Conservation (phyloP, 2,888 invertebrate genomes). For the Poecilus cupreus region DNA sequence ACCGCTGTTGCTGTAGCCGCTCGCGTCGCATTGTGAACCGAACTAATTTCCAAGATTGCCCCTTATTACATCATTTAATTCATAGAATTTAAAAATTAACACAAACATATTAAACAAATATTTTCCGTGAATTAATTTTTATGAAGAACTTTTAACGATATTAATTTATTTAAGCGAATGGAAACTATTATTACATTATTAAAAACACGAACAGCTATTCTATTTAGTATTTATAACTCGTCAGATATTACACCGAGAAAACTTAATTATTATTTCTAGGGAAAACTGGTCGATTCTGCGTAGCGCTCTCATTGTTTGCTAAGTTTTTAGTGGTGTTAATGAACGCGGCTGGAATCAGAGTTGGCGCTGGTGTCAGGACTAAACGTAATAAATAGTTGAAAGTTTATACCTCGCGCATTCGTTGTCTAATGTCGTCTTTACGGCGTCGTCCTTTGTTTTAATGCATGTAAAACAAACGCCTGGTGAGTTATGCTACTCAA, state of each 20-base stretch:
- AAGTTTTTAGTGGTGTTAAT: slow-evolving; percentile 9
- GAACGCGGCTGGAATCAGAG: not conserved
- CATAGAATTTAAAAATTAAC: not conserved
- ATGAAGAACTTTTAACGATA: not conserved
- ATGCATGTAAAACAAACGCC: slow-evolving; percentile 53
- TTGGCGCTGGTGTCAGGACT: slow-evolving; percentile 25
- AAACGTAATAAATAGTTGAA: slow-evolving; percentile 52
- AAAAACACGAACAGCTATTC: not conserved
- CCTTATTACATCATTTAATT: slow-evolving; percentile 7
- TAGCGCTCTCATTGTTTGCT: not conserved
- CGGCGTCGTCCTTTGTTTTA: slow-evolving; percentile 34
- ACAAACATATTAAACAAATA: not conserved
- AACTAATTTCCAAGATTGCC: slow-evolving; percentile 27
- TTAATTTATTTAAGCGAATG: not conserved
- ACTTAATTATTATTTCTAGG: not conserved
- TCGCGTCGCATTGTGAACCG: slow-evolving; percentile 20
- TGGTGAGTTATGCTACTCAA: not conserved
- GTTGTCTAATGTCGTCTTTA: slow-evolving; percentile 50
- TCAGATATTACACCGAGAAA: not conserved
- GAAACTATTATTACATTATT: not conserved
- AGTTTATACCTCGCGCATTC: slow-evolving; percentile 14
- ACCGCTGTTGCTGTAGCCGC: slow-evolving; percentile 7
- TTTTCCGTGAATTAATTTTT: not conserved
- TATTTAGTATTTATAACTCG: not conserved
- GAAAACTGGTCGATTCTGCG: not conserved